Base-by-base conservation (phyloP, 2,888 invertebrate species). In the Drosophila mimetica region DNA sequence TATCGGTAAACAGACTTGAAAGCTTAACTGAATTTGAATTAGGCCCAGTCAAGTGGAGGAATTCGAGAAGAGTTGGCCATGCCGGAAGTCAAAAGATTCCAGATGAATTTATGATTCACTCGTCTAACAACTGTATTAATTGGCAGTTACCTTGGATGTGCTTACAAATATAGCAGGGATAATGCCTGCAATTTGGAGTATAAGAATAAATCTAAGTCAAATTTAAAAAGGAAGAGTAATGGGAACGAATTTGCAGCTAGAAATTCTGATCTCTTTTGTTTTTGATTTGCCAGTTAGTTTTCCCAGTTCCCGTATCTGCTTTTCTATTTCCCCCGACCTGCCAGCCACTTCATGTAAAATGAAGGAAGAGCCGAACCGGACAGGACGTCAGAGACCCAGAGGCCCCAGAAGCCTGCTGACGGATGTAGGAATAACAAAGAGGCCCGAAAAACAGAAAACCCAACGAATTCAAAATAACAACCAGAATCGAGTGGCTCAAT, bases 281-380 rank as follows among this genome's bases (percentile, higher is more conserved):
- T 16, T 18, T 44, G 22, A 51, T 41, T 51, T 47, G 25, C 64
- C 39, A 50, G 47, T 47, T 51, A 34, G 53, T 53, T 42, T 41
- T 41, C 20, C 34, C 41, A 51, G 14, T 46, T 25, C 25, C 25
- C 20, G 25, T 39, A 39, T 20, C 53, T 8, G 28, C 32, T 30
- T 42, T 20, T 36, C 42, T 32, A 39, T 66, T 32, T 37, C 18
- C 30, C 47, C 32, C 32, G 14, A 44, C 16, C 37, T 25, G 34
- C 34, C 72, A 41, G 70, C 37, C 63, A 63, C 72, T 71, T 71
- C 70, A 71, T 71, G 72, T 51, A 63, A 71, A 71, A 63, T 71
- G 39, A 63, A 71, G 72, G 72, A 64, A 42, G 25, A 47, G 37
- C 51, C 37, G 37, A 74, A 74, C 67, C 51, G 71, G 60, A 65